A percentile compares a stretch with the other conserved stretches of the same genome.
These are phyloP conservation scores for Heliconius hortense DNA, from an alignment of 2,888 invertebrate species.

Conservation along the genomic window DNA sequence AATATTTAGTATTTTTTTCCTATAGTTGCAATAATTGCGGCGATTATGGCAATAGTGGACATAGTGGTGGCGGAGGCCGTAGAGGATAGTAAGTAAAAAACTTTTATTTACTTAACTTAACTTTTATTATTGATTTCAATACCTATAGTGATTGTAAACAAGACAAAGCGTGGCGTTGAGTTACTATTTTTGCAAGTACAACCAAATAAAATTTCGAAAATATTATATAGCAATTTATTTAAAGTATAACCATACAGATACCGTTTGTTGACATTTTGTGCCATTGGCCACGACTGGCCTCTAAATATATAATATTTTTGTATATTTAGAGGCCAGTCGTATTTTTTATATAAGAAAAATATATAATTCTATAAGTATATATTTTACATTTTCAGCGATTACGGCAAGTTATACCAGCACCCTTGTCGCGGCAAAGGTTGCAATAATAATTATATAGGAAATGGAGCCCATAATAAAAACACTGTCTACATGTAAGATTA, in stretches of 20 bases:
- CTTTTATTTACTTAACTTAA: no score
- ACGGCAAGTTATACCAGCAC: neutral
- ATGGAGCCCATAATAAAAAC: neutral
- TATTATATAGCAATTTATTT: no score
- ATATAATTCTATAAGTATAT: no score
- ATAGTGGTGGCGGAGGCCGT: neutral
- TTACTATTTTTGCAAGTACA: neutral
- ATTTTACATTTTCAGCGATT: neutral
- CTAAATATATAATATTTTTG: no score
- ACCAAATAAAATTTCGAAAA: no score
- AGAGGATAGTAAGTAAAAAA: neutral
- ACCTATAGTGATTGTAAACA: neutral
- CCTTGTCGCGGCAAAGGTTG: slow-evolving; percentile 2
- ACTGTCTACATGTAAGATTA: slow-evolving; percentile 9
- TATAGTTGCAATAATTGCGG: neutral
- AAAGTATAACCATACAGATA: no score
- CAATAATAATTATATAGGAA: neutral
- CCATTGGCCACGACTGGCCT: no score
- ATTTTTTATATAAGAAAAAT: no score
- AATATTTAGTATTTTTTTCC: neutral
- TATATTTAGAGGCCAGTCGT: no score
- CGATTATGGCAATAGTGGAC: neutral
- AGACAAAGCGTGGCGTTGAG: neutral
- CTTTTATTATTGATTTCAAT: neutral
- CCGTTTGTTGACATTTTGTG: no score